Percentiles rank a stretch among this genome's conserved stretches.
These are phyloP conservation scores for Leuciscus idus DNA, from an alignment of 2,113 vertebrate genomes.

Conservation along the genomic window DNA sequence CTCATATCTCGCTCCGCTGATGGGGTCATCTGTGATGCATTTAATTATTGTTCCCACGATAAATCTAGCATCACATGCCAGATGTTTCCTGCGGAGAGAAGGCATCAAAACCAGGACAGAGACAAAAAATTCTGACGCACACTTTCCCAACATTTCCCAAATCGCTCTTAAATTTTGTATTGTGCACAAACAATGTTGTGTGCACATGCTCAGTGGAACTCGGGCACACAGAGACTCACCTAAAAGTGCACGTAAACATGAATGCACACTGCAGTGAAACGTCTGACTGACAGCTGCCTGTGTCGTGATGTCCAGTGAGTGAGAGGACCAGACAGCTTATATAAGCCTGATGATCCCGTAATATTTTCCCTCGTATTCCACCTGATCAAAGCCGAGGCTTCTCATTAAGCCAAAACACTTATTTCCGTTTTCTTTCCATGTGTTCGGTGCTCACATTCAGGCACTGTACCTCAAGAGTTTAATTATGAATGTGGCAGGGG, in stretches of 20 bases:
- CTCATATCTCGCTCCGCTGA: constrained; percentile 35
- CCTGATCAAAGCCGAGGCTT: constrained; percentile 23
- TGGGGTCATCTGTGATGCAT: constrained; percentile 52
- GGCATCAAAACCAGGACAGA: constrained; percentile 52
- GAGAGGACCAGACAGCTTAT: constrained; percentile 20
- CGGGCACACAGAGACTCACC: not conserved
- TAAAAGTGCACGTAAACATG: not conserved
- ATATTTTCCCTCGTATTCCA: constrained; percentile 8
- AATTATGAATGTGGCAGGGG: constrained; percentile 32
- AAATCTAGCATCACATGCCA: constrained; percentile 71
- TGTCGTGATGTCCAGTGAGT: constrained; percentile 7
- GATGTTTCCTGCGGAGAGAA: constrained; percentile 73
- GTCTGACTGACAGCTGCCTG: constrained; percentile 4
- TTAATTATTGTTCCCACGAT: constrained; percentile 59
- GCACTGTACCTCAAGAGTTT: constrained; percentile 36
- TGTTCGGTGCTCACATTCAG: not conserved
- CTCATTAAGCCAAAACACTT: constrained; percentile 18
- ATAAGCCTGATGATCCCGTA: constrained; percentile 16
- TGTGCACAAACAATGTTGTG: constrained; percentile 9
- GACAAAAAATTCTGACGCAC: constrained; percentile 49
- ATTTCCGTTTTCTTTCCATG: constrained; percentile 21
- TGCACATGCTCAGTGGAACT: constrained; percentile 26
- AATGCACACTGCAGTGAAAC: not conserved
- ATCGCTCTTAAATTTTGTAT: constrained; percentile 53
- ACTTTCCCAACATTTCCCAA: constrained; percentile 60